These are phyloP conservation scores for Gobius niger DNA, from an alignment of 2,113 vertebrate species.

Conservation along the genomic window DNA sequence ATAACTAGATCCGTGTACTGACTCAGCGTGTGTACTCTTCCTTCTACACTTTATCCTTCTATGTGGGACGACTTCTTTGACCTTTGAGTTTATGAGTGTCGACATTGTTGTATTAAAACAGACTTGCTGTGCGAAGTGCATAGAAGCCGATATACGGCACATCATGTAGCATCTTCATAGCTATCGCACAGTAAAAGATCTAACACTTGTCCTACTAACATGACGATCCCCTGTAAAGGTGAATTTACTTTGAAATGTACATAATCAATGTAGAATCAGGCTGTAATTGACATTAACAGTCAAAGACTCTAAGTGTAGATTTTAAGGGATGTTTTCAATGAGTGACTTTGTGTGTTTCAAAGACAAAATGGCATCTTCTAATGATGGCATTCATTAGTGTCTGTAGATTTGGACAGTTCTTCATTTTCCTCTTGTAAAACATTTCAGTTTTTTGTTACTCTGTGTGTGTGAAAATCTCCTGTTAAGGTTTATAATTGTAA, in stretches of 20 bases:
- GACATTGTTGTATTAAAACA: slow-evolving; percentile 1
- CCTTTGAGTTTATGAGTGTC: slow-evolving; percentile 22
- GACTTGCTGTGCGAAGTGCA: slow-evolving; percentile 18
- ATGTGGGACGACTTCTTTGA: slow-evolving; percentile 13
- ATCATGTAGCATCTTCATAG: slow-evolving; percentile 28
- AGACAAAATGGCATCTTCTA: slow-evolving; percentile 27
- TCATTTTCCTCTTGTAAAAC: slow-evolving; percentile 23
- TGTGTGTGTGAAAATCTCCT: slow-evolving; percentile 30
- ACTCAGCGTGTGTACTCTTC: slow-evolving; percentile 18
- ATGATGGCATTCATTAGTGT: slow-evolving; percentile 17
- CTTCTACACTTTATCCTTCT: slow-evolving; percentile 10
- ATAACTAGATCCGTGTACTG: slow-evolving; percentile 16
- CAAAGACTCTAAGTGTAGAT: no score
- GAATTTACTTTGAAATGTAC: slow-evolving; percentile 22
- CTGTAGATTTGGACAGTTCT: neutral
- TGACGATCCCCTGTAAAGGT: slow-evolving; percentile 19
- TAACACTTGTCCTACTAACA: slow-evolving; percentile 9
- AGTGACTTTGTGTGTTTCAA: neutral
- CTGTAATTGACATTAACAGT: no score
- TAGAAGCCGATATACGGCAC: slow-evolving; percentile 1
- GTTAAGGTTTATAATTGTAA: slow-evolving; percentile 27
- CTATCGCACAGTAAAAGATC: slow-evolving; percentile 6
- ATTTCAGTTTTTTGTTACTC: slow-evolving; percentile 43
- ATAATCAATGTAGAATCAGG: slow-evolving; percentile 22
- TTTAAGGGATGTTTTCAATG: neutral